Base-by-base conservation (phyloP, 2,113 vertebrate genomes). In the Zosterops borbonicus region DNA sequence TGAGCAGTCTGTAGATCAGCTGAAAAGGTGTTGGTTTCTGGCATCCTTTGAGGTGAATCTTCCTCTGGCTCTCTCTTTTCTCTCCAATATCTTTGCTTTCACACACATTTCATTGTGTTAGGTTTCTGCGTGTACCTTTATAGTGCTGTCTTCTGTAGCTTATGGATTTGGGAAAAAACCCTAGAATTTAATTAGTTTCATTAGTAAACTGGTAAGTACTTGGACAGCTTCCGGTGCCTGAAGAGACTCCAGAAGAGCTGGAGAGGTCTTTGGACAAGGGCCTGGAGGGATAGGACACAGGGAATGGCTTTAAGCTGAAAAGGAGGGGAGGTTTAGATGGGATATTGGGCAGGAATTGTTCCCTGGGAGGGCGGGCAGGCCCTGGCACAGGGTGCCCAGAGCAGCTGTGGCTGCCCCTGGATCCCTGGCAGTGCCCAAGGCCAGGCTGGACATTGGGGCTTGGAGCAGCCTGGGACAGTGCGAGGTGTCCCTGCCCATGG, bases 301-400 rank as follows among this genome's bases (percentile, higher is more conserved):
- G 12, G 37, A 58, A 44, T 50, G 52, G 15, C 27, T 74, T 50
- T 33, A 12, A 31, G 69, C 9, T 52, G 68, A 33, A 33, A 33
- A 33, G 39, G 33, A 33, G 15, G 15, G 19, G 5, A 67, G 44
- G 7, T 37, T 20, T 20, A 37, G 39, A 15, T 69, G 47, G 28
- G 24, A n/a, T 76, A 0, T 27, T 55, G 46, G 29, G 62, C 0
- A 35, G 70, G 17, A 55, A 69, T 55, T 41, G 3, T 8, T 76
- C 11, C 7, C 41, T 76, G 78, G 0, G 1, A 76, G 41, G 39
- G n/a, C 35, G 39, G 8, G 1, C 0, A 39, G 33, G 41, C 29
- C 50, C 58, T 87, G 58, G 86, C 77, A 50, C 52, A 89, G 59
- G 19, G 27, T 50, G 59, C 52, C 52, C 86, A 89, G 52, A 81